A percentile compares a stretch with the other conserved stretches of the same genome.
phyloP scores from a whole-genome alignment of 2,113 vertebrate genomes.

The Noturus placidus region DNA sequence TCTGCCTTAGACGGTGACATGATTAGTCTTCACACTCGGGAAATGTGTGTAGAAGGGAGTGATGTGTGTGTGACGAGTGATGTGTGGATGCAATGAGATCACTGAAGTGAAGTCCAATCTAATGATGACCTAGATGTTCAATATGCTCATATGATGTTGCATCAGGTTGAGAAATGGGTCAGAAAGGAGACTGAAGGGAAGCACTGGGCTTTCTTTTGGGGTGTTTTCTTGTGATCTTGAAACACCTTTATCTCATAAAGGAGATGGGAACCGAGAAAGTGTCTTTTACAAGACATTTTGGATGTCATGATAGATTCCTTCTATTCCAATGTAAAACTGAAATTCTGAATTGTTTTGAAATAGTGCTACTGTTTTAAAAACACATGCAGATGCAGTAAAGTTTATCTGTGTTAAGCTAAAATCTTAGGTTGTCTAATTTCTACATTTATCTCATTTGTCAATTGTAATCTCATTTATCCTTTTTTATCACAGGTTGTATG shows the following conservation, averaged over 20 bases:
- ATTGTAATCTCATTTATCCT: not conserved
- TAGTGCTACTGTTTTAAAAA: not conserved
- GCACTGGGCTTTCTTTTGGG: not conserved
- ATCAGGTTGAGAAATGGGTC: conserved; percentile 37
- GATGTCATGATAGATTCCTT: not conserved
- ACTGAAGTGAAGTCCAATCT: conserved; percentile 26
- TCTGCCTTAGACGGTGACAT: not conserved
- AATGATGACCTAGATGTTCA: conserved; percentile 24
- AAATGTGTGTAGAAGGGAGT: not conserved
- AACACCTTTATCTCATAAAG: conserved; percentile 5
- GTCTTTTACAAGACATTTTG: not conserved
- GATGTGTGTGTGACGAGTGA: not conserved
- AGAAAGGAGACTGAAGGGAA: not conserved
- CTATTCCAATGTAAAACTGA: conserved; percentile 11
- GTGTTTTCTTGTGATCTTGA: not conserved
- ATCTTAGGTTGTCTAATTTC: not conserved
- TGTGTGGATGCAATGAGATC: conserved; percentile 1
- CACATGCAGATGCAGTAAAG: not conserved
- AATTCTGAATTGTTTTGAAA: not conserved
- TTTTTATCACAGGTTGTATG: conserved; percentile 12
- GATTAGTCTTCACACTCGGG: conserved; percentile 6
- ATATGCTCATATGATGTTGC: conserved; percentile 5
- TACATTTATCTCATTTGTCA: not conserved
- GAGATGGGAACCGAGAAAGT: not conserved
- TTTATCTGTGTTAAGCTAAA: not conserved